These are phyloP conservation scores for Pycnonotus jocosus DNA, from an alignment of 2,113 vertebrate species.

Conservation along the genomic window DNA sequence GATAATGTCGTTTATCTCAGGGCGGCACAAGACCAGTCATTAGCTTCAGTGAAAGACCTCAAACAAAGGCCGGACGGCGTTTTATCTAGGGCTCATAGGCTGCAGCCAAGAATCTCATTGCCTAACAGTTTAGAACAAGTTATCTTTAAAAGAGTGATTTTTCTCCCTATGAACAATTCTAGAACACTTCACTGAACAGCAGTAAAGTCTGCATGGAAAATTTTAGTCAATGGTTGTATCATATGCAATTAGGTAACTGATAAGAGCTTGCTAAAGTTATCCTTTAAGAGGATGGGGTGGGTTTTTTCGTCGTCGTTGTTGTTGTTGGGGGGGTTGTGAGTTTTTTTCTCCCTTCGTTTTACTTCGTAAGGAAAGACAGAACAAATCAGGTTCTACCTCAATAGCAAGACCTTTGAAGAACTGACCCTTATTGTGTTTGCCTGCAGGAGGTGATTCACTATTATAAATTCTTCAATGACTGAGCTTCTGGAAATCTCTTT, in stretches of 20 bases:
- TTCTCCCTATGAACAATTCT: neutral
- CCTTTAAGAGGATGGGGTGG: neutral
- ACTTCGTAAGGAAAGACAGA: conserved; percentile 39
- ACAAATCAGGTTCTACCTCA: conserved; percentile 63
- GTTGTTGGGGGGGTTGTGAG: too few relatives aligned
- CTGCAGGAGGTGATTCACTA: conserved; percentile 60
- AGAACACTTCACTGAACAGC: neutral
- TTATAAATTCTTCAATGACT: conserved; percentile 64
- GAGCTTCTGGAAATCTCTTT: conserved; percentile 72
- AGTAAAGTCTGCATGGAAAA: conserved; percentile 3
- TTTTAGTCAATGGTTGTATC: conserved; percentile 29
- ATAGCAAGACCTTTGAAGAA: conserved; percentile 59
- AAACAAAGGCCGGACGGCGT: conserved; percentile 79
- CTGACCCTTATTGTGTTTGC: conserved; percentile 54
- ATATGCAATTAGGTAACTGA: conserved; percentile 54
- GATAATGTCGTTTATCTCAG: conserved; percentile 86
- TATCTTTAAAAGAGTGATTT: conserved; percentile 36
- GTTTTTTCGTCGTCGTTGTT: neutral
- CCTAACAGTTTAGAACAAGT: conserved; percentile 54
- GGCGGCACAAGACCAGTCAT: conserved; percentile 81
- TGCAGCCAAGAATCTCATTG: conserved; percentile 54
- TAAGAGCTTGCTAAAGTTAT: conserved; percentile 48
- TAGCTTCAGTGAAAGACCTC: conserved; percentile 82
- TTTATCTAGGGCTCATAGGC: conserved; percentile 68
- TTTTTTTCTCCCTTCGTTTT: neutral